These are phyloP conservation scores for Lutjanus erythropterus DNA, from an alignment of 2,113 vertebrate species.

Conservation along the genomic window DNA sequence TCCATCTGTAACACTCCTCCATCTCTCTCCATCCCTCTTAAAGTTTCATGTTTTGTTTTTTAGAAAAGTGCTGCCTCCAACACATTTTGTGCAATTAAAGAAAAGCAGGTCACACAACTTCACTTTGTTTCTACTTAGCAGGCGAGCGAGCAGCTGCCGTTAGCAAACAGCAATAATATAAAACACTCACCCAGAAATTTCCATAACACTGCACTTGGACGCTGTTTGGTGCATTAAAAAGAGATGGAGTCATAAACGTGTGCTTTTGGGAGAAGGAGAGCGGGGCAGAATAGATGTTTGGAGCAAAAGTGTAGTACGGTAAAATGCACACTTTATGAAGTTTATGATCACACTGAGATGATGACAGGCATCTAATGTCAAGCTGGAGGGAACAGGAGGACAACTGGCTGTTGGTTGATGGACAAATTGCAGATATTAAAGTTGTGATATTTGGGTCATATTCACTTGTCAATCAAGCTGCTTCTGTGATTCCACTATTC, in stretches of 20 bases:
- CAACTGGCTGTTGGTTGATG: not conserved
- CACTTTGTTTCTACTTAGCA: constrained; percentile 2
- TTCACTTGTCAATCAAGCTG: not conserved
- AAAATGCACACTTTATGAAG: not conserved
- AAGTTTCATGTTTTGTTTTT: not conserved
- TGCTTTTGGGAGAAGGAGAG: constrained; percentile 27
- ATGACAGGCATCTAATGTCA: not conserved
- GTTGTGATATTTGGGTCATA: not conserved
- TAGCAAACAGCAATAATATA: constrained; percentile 41
- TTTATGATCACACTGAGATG: not conserved
- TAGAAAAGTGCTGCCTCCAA: constrained; percentile 45
- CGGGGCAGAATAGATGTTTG: constrained; percentile 1
- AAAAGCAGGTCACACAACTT: constrained; percentile 55
- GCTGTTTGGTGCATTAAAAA: not conserved
- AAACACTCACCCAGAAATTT: constrained; percentile 37
- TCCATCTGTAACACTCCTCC: constrained; percentile 9
- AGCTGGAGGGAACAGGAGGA: constrained; percentile 3
- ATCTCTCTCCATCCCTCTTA: not conserved
- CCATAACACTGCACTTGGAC: constrained; percentile 5
- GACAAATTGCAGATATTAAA: not conserved
- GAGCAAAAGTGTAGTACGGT: not conserved
- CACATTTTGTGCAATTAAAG: constrained; percentile 37
- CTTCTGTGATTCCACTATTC: too few species aligned
- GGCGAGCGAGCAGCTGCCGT: constrained; percentile 3
- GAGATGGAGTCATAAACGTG: not conserved